phyloP scores from a whole-genome alignment of 2,888 invertebrate species.

The Drosophila mercatorum region DNA sequence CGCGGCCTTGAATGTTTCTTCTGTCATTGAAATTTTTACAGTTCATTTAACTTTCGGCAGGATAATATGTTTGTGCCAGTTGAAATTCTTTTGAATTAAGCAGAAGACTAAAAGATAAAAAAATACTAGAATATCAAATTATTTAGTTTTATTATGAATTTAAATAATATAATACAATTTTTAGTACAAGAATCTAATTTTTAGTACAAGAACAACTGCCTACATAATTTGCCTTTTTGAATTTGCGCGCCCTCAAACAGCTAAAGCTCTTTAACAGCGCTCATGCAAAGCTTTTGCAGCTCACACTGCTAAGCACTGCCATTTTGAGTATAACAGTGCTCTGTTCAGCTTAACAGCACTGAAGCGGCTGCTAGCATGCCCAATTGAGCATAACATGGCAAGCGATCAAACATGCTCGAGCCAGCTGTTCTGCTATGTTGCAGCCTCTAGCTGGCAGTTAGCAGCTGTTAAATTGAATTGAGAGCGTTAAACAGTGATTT shows the following conservation, averaged over 20 bases:
- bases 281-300: slow-evolving; percentile 11
- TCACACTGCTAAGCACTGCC: neutral
- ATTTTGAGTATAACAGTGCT: slow-evolving; percentile 26
- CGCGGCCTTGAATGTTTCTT: slow-evolving; percentile 62
- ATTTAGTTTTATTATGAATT: too few relatives aligned
- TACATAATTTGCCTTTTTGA: slow-evolving; percentile 1
- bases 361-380: slow-evolving; percentile 3
- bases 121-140: too few relatives aligned
- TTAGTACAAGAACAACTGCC: too few relatives aligned
- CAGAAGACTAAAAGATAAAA: too few relatives aligned
- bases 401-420: neutral
- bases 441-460: neutral
- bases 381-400: slow-evolving; percentile 31
- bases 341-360: neutral
- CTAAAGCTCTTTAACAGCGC: slow-evolving; percentile 12
- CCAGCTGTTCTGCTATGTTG: neutral
- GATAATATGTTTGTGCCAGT: slow-evolving; percentile 4
- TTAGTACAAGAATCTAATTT: too few relatives aligned
- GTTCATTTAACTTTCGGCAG: slow-evolving; percentile 70
- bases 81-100: neutral
- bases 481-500: too few relatives aligned
- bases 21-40: slow-evolving; percentile 74
- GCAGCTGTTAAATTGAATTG: neutral
- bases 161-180: too few relatives aligned
- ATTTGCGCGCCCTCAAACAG: neutral